Base-by-base conservation (phyloP, 2,113 vertebrate genomes). In the Galemys pyrenaicus region DNA sequence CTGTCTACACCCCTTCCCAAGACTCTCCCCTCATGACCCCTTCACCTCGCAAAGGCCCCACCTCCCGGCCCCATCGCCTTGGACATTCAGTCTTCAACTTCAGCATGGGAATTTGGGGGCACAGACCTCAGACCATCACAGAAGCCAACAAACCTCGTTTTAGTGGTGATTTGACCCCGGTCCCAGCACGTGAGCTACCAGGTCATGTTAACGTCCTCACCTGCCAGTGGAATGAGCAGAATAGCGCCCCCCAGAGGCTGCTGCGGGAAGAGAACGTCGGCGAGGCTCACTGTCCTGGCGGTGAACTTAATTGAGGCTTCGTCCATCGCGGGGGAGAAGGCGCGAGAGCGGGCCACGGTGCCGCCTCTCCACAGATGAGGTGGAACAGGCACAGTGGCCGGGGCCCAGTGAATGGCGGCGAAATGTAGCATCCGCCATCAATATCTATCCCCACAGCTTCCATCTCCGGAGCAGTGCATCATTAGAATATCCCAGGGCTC, bases 401-500 rank as follows among this genome's bases (percentile, higher is more conserved):
- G 94, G 91, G 75, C 82, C 91, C 73, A 39, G 56, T 58, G 86
- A 95, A 77, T 95, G 83, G 74, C 32, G 1, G 79, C 12, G 16
- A 89, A 74, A 91, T 37, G 89, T 71, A 67, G 79, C 94, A 39
- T 81, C 87, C 1, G 56, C 96, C 93, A 91, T 97, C 94, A 92
- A 73, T 96, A 92, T 95, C 95, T 90, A 79, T 94, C 88, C 91
- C 91, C 94, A 88, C 70, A 28, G 95, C 86, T 94, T 80, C 88
- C 96, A 96, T 91, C 88, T 95, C 92, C 77, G 62, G 95, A 96
- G 95, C 95, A 54, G 96, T 95, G 77, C 85, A 91, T 97, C 96
- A 96, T 97, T 97, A 96, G 95, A 95, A 92, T 94, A 96, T 95
- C 93, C 94, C 95, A 85, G 89, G 92, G 96, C 95, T 93, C 62